phyloP scores from a whole-genome alignment of 2,888 invertebrate species.

The Stenotaenia linearis region DNA sequence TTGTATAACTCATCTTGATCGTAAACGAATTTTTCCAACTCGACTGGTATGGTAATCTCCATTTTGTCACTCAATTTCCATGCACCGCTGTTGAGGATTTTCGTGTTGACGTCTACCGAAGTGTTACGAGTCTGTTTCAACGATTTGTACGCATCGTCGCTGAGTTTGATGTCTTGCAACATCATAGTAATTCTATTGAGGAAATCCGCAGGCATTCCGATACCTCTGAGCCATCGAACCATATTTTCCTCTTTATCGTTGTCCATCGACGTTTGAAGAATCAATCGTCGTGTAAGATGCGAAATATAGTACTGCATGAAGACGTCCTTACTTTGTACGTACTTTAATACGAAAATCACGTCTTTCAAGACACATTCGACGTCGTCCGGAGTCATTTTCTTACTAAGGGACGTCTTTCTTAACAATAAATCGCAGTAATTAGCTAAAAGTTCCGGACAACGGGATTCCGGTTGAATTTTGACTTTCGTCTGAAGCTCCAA shows the following conservation, averaged over 20 bases:
- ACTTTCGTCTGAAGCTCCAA: constrained; percentile 55
- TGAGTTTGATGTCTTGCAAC: constrained; percentile 90
- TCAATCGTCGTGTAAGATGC: constrained; percentile 88
- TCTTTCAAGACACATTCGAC: constrained; percentile 89
- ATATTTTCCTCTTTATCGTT: constrained; percentile 99
- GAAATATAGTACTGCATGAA: constrained; percentile 99
- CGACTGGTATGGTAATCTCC: constrained; percentile 90
- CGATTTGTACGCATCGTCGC: constrained; percentile 90
- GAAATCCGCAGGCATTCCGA: constrained; percentile 99
- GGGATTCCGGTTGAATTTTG: constrained; percentile 73
- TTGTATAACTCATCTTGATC: constrained; percentile 98
- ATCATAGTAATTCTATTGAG: constrained; percentile 96
- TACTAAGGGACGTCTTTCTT: constrained; percentile 90
- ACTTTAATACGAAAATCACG: constrained; percentile 92
- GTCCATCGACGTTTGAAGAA: constrained; percentile 96
- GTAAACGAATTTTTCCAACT: constrained; percentile 97
- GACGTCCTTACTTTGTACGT: constrained; percentile 98
- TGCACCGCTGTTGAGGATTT: constrained; percentile 96
- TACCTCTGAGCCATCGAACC: constrained; percentile 90
- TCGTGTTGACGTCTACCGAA: constrained; percentile 78
- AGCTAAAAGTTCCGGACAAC: constrained; percentile 96
- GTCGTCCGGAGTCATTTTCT: constrained; percentile 91
- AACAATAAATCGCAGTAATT: constrained; percentile 99
- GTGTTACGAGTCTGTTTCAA: constrained; percentile 71
- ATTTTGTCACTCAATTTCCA: constrained; percentile 95